These are phyloP conservation scores for Cuculus canorus DNA, from an alignment of 2,797 vertebrate species.

Conservation along the genomic window DNA sequence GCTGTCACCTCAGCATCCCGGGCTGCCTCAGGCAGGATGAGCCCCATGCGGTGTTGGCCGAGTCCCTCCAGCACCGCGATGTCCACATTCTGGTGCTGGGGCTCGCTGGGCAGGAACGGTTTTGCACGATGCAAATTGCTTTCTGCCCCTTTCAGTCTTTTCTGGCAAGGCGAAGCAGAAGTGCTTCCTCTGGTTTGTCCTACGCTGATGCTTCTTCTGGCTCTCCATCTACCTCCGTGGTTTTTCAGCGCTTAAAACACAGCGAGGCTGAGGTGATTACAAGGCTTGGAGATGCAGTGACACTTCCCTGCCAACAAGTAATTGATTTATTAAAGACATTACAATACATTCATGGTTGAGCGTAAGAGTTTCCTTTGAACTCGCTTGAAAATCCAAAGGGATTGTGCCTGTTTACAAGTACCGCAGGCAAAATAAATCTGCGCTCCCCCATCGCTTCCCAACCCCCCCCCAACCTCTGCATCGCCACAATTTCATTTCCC, in stretches of 20 bases:
- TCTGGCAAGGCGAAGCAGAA: neutral
- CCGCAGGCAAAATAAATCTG: constrained; percentile 53
- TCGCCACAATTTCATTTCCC: constrained; percentile 62
- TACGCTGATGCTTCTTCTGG: rapidly evolving
- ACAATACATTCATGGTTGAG: constrained; percentile 75
- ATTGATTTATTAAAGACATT: constrained; percentile 84
- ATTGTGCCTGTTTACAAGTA: constrained; percentile 71
- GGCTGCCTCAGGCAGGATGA: neutral
- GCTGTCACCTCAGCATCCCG: rapidly evolving
- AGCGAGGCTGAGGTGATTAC: constrained; percentile 76
- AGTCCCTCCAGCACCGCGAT: rapidly evolving
- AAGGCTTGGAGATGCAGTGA: constrained; percentile 76
- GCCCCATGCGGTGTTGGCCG: rapidly evolving
- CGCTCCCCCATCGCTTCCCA: neutral
- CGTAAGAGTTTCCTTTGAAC: constrained; percentile 77
- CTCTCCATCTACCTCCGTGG: neutral
- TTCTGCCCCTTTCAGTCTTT: neutral
- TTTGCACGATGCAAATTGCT: neutral
- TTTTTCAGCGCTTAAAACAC: constrained; percentile 64
- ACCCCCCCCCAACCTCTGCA: neutral
- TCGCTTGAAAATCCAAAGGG: constrained; percentile 66
- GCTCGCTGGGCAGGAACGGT: rapidly evolving
- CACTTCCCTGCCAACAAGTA: constrained; percentile 81
- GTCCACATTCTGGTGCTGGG: neutral
- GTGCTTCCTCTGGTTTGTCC: neutral